Conservation (phyloP, 2,113 vertebrate species). For the Aramus guarauna region DNA sequence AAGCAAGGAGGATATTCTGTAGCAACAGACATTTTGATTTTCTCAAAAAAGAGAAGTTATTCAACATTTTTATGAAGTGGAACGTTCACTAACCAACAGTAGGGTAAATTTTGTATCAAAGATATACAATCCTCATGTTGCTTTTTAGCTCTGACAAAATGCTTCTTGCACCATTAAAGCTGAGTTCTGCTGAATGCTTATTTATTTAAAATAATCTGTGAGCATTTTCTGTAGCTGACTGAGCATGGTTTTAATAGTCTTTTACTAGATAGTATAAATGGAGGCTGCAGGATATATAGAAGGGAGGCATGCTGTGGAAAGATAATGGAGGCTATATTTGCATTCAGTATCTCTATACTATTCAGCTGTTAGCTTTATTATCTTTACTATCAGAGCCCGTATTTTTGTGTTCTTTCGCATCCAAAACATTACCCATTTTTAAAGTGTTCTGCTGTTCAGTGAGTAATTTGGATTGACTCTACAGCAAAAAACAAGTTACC, state of each 20-base stretch:
- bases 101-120: not conserved
- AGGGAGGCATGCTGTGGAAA: not conserved
- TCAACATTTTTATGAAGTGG: not conserved
- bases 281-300: not conserved
- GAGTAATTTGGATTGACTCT: not conserved
- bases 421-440: not conserved
- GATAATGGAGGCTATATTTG: not conserved
- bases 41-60: not conserved
- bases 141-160: constrained; percentile 1
- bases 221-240: not conserved
- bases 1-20: not conserved
- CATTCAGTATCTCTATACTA: not conserved
- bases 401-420: constrained; percentile 17
- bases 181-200: not conserved
- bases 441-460: not conserved
- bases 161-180: not conserved
- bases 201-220: constrained; percentile 37
- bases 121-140: not conserved
- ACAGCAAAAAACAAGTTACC: not conserved
- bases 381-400: not conserved
- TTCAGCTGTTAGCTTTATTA: constrained; percentile 7
- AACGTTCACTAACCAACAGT: not conserved
- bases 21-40: not conserved
- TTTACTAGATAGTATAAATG: not conserved
- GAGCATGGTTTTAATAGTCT: not conserved